Evolutionary conservation across 1,140 invertebrate genomes (phyloP), one percentile per base, ranked within the genome.

Genomic region (Nephila pilipes): DNA sequence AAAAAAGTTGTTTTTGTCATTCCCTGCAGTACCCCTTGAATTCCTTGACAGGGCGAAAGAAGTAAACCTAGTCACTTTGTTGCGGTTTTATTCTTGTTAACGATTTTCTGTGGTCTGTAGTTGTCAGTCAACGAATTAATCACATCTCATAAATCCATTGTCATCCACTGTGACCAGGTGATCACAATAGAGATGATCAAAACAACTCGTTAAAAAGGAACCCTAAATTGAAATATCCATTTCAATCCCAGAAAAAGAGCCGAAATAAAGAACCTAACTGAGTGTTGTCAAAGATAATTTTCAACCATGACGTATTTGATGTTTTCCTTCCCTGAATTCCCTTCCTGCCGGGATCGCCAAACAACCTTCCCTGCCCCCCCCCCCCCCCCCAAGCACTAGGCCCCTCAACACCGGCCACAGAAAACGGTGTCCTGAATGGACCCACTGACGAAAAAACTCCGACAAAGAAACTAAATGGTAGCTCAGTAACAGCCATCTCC

Each of bases 381-480:
- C 29, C n/a, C n/a, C n/a, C n/a, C n/a, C n/a, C n/a, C n/a, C n/a
- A n/a, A n/a, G n/a, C n/a, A n/a, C n/a, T n/a, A 18, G 69, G 36
- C 69, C 69, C 65, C 65, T 29, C 14, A 75, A 29, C 36, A 32
- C 29, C 69, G 69, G 69, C 69, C 69, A 75, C 69, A 75, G 29
- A 75, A 75, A 75, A 75, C 32, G 29, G 32, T 36, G 29, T 32
- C 69, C 29, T 75, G 69, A 75, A 75, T 75, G 29, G 69, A 75
- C 14, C 29, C 18, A 16, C 29, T 75, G 69, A 36, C 69, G 25
- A 32, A 75, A 75, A 32, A 32, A 18, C 69, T 36, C 69, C 69
- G 69, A 75, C 69, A 75, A 75, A 75, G 69, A 36, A 16, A 18
- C 18, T 36, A 25, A 32, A 75, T 32, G 32, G 29, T 18, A 16